Percentiles rank a stretch among this genome's conserved stretches.
Evolutionary conservation across 1,140 invertebrate genomes (phyloP).

Genomic region (Sipha flava): DNA sequence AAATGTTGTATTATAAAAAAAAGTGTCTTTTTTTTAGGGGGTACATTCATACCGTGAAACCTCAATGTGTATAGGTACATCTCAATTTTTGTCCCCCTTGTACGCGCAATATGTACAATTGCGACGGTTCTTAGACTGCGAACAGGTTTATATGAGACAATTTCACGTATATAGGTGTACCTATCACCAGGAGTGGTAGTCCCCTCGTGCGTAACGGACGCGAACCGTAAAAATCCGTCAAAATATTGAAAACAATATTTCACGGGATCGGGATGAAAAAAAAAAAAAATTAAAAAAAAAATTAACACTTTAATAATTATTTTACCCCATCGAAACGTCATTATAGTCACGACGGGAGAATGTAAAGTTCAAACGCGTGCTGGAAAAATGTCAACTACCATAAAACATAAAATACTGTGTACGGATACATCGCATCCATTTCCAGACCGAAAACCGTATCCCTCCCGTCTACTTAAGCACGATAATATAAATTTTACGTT

Average conservation of each 20-base stretch:
- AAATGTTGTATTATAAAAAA: no score
- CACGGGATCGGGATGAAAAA: background rate
- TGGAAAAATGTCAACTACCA: background rate
- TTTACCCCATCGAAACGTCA: background rate
- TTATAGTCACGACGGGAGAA: background rate
- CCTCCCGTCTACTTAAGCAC: no score
- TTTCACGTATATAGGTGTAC: background rate
- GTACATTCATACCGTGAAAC: background rate
- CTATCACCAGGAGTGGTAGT: background rate
- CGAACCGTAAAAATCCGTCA: slow-evolving; percentile 22
- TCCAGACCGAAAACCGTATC: no score
- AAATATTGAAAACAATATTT: slow-evolving; percentile 22
- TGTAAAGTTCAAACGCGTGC: background rate
- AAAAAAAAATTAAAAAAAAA: background rate
- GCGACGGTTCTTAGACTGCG: background rate
- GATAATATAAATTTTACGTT: no score
- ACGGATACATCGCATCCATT: no score
- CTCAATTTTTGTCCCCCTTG: background rate
- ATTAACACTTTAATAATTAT: background rate
- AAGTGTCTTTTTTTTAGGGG: background rate
- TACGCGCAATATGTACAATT: background rate
- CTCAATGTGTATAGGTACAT: background rate
- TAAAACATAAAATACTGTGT: no score
- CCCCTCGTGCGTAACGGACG: slow-evolving; percentile 18
- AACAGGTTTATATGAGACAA: slow-evolving; percentile 25